Conservation (phyloP, 2,888 invertebrate species). For the Lithophane leautieri region DNA sequence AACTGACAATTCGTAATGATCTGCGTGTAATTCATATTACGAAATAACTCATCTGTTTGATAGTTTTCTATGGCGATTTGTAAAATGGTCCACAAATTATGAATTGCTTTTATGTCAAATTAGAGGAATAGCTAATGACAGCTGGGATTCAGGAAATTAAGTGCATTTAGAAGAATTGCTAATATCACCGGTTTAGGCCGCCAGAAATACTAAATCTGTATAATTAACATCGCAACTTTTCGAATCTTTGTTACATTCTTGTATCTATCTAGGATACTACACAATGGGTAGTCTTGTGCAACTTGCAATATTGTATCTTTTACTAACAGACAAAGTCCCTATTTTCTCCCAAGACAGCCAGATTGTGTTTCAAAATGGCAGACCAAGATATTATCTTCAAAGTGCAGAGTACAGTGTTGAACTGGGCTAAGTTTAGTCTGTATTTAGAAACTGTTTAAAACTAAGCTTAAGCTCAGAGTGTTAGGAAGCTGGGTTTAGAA, state of each 20-base stretch:
- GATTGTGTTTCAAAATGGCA: constrained; percentile 58
- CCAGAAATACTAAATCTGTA: neutral
- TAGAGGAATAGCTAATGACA: too few species aligned
- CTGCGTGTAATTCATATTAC: too few species aligned
- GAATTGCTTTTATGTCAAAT: too few species aligned
- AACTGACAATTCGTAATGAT: too few species aligned
- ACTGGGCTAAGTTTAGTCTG: constrained; percentile 45
- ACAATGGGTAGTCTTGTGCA: constrained; percentile 3
- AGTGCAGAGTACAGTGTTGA: constrained; percentile 42
- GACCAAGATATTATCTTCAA: constrained; percentile 55
- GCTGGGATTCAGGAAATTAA: too few species aligned
- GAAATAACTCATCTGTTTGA: too few species aligned
- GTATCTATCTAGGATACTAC: neutral
- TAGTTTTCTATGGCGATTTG: too few species aligned
- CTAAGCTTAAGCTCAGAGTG: constrained; percentile 30
- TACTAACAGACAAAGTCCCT: constrained; percentile 24
- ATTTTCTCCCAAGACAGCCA: constrained; percentile 27
- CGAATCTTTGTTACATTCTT: neutral
- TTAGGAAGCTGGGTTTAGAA: constrained; percentile 33
- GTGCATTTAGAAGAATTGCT: too few species aligned
- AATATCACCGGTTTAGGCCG: too few species aligned
- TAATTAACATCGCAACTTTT: neutral
- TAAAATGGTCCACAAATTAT: too few species aligned
- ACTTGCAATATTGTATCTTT: constrained; percentile 20
- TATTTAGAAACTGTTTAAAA: constrained; percentile 62